Evolutionary conservation across 1,140 invertebrate species (phyloP), one percentile per base, ranked within the genome.

Genomic region (Asobara japonica): DNA sequence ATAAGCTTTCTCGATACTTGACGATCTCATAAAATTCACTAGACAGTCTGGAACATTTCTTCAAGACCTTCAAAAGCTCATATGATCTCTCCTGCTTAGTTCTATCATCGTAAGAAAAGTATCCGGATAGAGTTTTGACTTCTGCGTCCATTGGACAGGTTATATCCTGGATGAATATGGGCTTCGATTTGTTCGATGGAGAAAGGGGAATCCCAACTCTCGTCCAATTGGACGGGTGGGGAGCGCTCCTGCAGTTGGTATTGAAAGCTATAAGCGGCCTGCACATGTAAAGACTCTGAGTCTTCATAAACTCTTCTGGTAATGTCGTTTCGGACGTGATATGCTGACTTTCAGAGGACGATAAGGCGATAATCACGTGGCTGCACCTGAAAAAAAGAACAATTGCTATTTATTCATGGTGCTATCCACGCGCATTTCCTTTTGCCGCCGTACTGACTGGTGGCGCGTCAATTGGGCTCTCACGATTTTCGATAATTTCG

Each of bases 371-470:
- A 11, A 82, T 65, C 6, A 78, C 77, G 16, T 76, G 77, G 48
- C 76, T 62, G 36, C 80, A 82, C 73, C 82, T 82, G 13, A 22
- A 33, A n/a, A n/a, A n/a, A n/a, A n/a, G n/a, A n/a, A n/a, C n/a
- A n/a, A n/a, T n/a, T n/a, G n/a, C n/a, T n/a, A n/a, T n/a, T n/a
- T n/a, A n/a, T n/a, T n/a, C n/a, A n/a, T n/a, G n/a, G n/a, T n/a
- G n/a, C n/a, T n/a, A n/a, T n/a, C n/a, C n/a, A n/a, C n/a, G n/a
- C n/a, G n/a, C n/a, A n/a, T n/a, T n/a, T n/a, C n/a, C n/a, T n/a
- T n/a, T n/a, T n/a, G n/a, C n/a, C n/a, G n/a, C n/a, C n/a, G n/a
- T n/a, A n/a, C n/a, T n/a, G n/a, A n/a, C n/a, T n/a, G n/a, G n/a
- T n/a, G n/a, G n/a, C n/a, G n/a, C n/a, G n/a, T n/a, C n/a, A n/a